Evolutionary conservation across 2,888 invertebrate genomes (phyloP), one percentile per base, ranked within the genome.

Genomic region (Ichneumoninae sp.): DNA sequence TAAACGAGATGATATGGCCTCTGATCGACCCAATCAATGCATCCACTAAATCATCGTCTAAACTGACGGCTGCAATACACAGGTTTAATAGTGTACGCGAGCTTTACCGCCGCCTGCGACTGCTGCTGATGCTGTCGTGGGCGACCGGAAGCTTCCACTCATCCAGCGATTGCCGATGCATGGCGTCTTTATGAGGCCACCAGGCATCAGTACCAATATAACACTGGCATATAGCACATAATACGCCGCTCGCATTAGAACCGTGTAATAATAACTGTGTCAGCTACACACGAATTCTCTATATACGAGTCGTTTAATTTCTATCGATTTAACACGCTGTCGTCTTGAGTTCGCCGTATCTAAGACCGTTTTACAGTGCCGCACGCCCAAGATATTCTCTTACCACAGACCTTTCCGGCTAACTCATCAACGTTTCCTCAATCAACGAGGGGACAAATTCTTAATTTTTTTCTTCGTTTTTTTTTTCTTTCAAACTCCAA

Each of bases 1-100:
- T 92, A 93, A 93, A 93, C 91, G 91, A 92, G 92, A 93, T 92
- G 92, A 93, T 93, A 92, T 91, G 92, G 93, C 92, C 92, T 90
- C 91, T 92, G 93, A 93, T 93, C 92, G 92, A 92, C 92, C 92
- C 92, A 93, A 93, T 93, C 93, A 93, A 93, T 93, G 93, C 92
- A 90, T 93, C 92, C 91, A 93, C 92, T 93, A 93, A 93, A 93
- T 93, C 93, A 93, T 93, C 93, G 93, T 93, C 92, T 93, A 93
- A 93, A 92, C 91, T 93, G 93, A 92, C 93, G 91, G 91, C 89
- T 89, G 89, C 91, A 92, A 91, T 92, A 91, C 89, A 83, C 89
- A 88, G 89, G 90, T 90, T 91, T 92, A 91, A 91, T 88, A 66
- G 86, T 88, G 89, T 87, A 88, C 85, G 65, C 71, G 85, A 85